Conservation (phyloP, 1,140 invertebrate genomes). For the Dendroctonus valens region DNA sequence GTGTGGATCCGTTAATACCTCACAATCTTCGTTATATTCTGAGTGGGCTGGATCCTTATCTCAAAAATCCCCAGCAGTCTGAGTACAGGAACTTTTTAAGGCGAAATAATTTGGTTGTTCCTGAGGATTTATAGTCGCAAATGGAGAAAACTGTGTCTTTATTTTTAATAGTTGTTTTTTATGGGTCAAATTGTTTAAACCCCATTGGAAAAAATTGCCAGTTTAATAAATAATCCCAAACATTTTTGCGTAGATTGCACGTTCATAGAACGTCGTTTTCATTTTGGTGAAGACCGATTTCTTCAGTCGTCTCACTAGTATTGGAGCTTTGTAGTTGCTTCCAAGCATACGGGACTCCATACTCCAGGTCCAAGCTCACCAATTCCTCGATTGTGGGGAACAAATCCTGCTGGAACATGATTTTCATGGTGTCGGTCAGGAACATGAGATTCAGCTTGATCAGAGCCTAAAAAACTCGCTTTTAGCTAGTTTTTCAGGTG, state of each 20-base stretch:
- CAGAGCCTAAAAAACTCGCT: slow-evolving; percentile 35
- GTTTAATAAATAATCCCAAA: too few relatives aligned
- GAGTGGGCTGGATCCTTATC: slow-evolving; percentile 2
- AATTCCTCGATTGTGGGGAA: slow-evolving; percentile 40
- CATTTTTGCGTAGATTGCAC: too few relatives aligned
- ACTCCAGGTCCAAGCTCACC: slow-evolving; percentile 44
- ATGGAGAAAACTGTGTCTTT: too few relatives aligned
- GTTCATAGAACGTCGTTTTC: too few relatives aligned
- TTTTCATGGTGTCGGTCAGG: slow-evolving; percentile 23
- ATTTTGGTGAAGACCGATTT: too few relatives aligned
- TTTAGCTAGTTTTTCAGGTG: not conserved
- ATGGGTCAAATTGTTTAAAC: too few relatives aligned
- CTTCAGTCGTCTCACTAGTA: too few relatives aligned
- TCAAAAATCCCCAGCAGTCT: not conserved
- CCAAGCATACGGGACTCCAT: slow-evolving; percentile 37
- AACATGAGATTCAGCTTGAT: slow-evolving; percentile 40
- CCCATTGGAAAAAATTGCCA: too few relatives aligned
- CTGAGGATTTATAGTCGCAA: slow-evolving; percentile 13
- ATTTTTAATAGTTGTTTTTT: too few relatives aligned
- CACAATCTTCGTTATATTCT: slow-evolving; percentile 8
- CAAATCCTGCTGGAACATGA: slow-evolving; percentile 36
- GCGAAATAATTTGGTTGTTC: slow-evolving; percentile 13
- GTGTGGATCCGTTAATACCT: slow-evolving; percentile 9
- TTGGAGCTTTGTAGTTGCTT: slow-evolving; percentile 1
- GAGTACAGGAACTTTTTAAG: slow-evolving; percentile 9